Percentiles rank a stretch among this genome's conserved stretches.
These are phyloP conservation scores for Hermaeophaga mercurialis DNA, from an alignment of 2,888 invertebrate genomes.

Conservation along the genomic window DNA sequence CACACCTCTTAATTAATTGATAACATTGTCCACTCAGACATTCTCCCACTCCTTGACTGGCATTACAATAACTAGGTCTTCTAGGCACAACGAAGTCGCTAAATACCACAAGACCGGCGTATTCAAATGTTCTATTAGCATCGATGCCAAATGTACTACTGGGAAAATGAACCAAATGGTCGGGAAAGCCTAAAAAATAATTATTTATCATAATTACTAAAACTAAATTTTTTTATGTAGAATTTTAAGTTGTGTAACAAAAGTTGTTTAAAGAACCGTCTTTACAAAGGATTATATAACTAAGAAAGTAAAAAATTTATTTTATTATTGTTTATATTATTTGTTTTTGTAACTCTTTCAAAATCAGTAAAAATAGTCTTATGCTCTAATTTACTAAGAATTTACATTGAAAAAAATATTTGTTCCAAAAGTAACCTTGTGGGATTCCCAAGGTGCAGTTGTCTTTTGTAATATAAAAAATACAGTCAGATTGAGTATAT, in stretches of 20 bases:
- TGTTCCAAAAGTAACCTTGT: too few relatives aligned
- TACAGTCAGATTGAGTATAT: too few relatives aligned
- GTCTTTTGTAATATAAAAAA: too few relatives aligned
- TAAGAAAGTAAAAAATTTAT: background rate
- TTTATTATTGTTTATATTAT: background rate
- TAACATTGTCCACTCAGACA: slow-evolving; percentile 86
- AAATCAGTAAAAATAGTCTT: too few relatives aligned
- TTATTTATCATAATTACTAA: too few relatives aligned
- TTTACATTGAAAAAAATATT: too few relatives aligned
- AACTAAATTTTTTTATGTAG: too few relatives aligned
- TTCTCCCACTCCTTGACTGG: slow-evolving; percentile 73
- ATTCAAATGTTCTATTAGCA: slow-evolving; percentile 92
- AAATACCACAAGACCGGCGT: slow-evolving; percentile 85
- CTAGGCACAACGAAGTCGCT: slow-evolving; percentile 83
- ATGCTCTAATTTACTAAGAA: too few relatives aligned
- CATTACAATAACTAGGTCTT: slow-evolving; percentile 72
- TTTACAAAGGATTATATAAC: background rate
- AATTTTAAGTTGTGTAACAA: too few relatives aligned
- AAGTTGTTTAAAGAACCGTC: too few relatives aligned
- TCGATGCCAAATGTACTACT: slow-evolving; percentile 88
- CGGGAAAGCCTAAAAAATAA: slow-evolving; percentile 59
- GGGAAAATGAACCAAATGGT: slow-evolving; percentile 84
- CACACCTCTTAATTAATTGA: slow-evolving; percentile 72
- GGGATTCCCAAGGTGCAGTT: too few relatives aligned
- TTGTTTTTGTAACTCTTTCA: too few relatives aligned